Evolutionary conservation across 2,113 vertebrate genomes (phyloP), one percentile per base, ranked within the genome.

Genomic region (Nansenia antarctica): DNA sequence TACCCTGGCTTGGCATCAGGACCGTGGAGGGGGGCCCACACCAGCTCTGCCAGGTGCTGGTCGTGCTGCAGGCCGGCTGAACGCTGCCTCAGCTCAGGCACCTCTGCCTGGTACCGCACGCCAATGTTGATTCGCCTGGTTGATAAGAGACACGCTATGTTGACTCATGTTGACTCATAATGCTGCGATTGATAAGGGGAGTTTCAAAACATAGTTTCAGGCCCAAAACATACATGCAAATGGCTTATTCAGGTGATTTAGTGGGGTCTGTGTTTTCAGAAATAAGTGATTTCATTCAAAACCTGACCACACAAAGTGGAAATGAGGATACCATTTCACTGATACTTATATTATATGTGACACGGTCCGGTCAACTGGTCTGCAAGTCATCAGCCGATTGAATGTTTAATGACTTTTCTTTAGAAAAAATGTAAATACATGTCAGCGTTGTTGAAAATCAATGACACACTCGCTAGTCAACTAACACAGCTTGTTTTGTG

Each of bases 71-170:
- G 92, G 5, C 94, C 94, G 60, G 91, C 88, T 1, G 91, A 80
- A 6, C 90, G 88, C 75, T 94, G 94, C 79, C 92, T 91, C 58
- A 97, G 89, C 24, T 87, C 88, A 1, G 98, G 98, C 60, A 99
- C 94, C 87, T 98, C 96, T 0, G 98, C 97, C 86, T 99, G 98
- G 89, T 98, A 99, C 31, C 93, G 92, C 37, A 91, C 89, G 52
- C 98, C 98, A 30, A 99, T 96, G 8, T 99, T 99, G 86, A 99
- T 99, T 77, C 96, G 92, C 65, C 98, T 99, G 84, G 11, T 4
- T 11, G 35, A 11, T 4, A 5, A 11, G 11, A 11, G 11, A 37
- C 35, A 37, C 5, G 35, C 5, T 37, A 37, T 37, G 35, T 37
- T 37, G 35, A 5, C 11, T 5, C 35, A 37, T 5, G n/a, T 15